Base-by-base conservation (phyloP, 1,140 invertebrate genomes). In the Ganaspis sp. region DNA sequence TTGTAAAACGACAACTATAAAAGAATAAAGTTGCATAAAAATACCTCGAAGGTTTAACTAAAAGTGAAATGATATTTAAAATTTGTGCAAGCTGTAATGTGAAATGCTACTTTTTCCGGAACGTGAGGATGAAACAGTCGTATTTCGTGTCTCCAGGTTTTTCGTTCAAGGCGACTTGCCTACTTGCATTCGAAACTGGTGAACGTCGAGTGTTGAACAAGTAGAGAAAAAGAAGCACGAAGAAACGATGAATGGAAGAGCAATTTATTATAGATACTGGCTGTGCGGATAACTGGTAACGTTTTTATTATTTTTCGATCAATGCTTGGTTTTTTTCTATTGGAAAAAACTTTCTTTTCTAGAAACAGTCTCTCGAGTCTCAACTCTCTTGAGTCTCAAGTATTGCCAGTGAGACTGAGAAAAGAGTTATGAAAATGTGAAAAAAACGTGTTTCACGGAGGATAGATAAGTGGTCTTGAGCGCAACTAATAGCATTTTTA, bases 401-500 rank as follows among this genome's bases (percentile, higher is more conserved):
- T 6, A 64, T 29, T 64, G 15, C 21, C 3, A 64, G 11, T 64
- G 5, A 29, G 15, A 34, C 4, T 64, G n/a, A 64, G 4, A 26
- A 9, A 64, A 34, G 23, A n/a, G 9, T 29, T 64, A 29, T 26
- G 23, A 64, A 64, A 64, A 64, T n/a, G 29, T 26, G 1, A 26
- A 29, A 64, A 64, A 15, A 64, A 26, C 26, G 26, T 29, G 26
- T 0, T 64, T 64, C 26, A 34, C 26, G 58, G 58, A 29, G 58
- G 58, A 29, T 64, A 29, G 12, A 1, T 64, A 83, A 82, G 81
- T 83, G 76, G 81, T 75, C 73, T 37, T 29, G 72, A 73, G 72
- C 40, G 9, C 73, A 74, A 82, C 78, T 80, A 82, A 84, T 80
- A 84, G 77, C 82, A 78, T 81, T 81, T 81, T 78, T 79, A 74